phyloP scores from a whole-genome alignment of 2,888 invertebrate genomes.

The Epirrhoe alternata region DNA sequence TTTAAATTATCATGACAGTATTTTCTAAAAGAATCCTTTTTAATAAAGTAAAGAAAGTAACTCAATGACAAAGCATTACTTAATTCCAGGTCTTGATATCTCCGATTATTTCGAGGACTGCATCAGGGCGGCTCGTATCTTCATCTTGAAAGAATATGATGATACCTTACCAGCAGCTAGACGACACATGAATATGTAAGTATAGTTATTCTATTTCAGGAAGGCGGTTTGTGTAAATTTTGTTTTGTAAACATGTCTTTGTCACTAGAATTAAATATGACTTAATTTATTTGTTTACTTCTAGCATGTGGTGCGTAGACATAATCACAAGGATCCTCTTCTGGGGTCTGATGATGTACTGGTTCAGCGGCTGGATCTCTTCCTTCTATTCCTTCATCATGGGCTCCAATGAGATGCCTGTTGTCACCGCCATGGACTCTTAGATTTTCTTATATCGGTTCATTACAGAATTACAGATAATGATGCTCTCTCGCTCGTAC shows the following conservation, averaged over 20 bases:
- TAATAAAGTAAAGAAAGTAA: not conserved
- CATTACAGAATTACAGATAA: too few species aligned
- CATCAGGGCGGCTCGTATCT: conserved; percentile 91
- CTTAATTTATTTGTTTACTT: not conserved
- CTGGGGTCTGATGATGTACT: conserved; percentile 86
- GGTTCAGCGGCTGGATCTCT: conserved; percentile 68
- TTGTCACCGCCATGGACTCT: conserved; percentile 56
- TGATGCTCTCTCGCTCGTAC: too few species aligned
- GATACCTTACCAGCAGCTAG: conserved; percentile 92
- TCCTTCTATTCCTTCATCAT: conserved; percentile 53
- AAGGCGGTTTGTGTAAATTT: too few species aligned
- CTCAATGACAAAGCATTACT: not conserved
- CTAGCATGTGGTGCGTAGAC: conserved; percentile 95
- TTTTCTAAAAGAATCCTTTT: not conserved
- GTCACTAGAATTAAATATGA: too few species aligned
- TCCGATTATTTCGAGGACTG: conserved; percentile 93
- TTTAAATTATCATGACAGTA: too few species aligned
- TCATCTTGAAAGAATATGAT: conserved; percentile 93
- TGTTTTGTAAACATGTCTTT: too few species aligned
- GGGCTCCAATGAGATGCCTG: conserved; percentile 48
- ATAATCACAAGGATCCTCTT: conserved; percentile 88
- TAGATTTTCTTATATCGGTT: conserved; percentile 34
- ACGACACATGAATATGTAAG: conserved; percentile 92
- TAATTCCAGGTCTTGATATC: conserved; percentile 87
- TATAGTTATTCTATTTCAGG: conserved; percentile 19